Base-by-base conservation (phyloP, 2,888 invertebrate genomes). In the Entomobrya proxima region DNA sequence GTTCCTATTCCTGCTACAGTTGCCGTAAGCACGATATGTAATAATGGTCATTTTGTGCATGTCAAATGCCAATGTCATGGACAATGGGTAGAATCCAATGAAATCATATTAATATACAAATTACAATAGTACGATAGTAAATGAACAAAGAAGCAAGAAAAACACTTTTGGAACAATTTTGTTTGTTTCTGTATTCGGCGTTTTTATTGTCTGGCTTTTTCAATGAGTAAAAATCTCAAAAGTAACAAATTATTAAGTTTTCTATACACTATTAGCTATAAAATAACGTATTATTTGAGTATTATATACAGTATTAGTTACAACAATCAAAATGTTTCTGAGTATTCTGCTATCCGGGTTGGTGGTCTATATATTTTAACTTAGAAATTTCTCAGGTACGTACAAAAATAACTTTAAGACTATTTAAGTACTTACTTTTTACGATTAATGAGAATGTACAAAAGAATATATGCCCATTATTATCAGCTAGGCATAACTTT, bases 331-430 rank as follows among this genome's bases (percentile, higher is more conserved):
- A 6, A 47, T 52, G 15, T 35, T 55, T 55, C 27, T 52, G 75
- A 75, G 75, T 75, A 75, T 75, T 75, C 9, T 35, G 15, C 21
- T 37, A 27, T 3, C 11, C 40, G 35, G 50, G 72, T 27, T 15
- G 35, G 21, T 32, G 27, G 18, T 52, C 27, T 47, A 32, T 2
- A 27, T 64, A 6, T 75, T 52, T 75, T 35, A 37, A 50, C 35
- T 52, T 75, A 74, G 32, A 32, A 7, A 30, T 35, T 40, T 44
- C 32, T 74, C 50, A 74, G 74, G 50, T 74, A 75, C 75, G 55
- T 75, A 75, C 55, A 75, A 75, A 75, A 75, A 75, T 75, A 75
- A 30, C 15, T 2, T 75, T 50, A 75, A 75, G 75, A n/a, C n/a
- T 75, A 75, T 55, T 75, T 75, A 35, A 55, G 55, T 11, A 7